Evolutionary conservation across 2,797 vertebrate genomes (phyloP), one percentile per base, ranked within the genome.

Genomic region (Antrozous pallidus): DNA sequence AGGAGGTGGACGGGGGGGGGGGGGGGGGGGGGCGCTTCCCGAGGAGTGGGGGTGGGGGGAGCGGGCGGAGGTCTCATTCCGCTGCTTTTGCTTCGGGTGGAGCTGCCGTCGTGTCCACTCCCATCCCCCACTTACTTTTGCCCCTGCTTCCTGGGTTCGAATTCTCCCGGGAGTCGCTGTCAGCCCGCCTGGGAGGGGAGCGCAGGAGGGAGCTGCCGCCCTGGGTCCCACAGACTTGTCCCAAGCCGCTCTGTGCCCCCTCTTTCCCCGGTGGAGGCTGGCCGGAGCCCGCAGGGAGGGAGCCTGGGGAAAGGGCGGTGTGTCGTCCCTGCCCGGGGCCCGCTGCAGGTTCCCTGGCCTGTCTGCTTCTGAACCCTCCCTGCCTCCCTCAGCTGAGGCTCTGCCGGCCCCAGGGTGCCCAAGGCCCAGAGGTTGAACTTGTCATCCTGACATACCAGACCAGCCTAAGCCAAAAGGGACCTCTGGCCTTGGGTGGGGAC

Each of bases 151-250:
- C 16, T 12, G 54, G 73, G 88, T 96, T 97, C 86, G 92, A 94
- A 95, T 94, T 96, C 94, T 95, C 96, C 93, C 90, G 86, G 95
- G 95, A 95, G 89, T 93, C 61, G 6, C 89, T 94, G 95, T 95
- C 95, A 91, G 91, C 36, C 65, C 16, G 40, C 10, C 85, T 47
- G 31, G 70, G 74, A 88, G 82, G 36, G 79, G 84, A 65, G 78
- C 31, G 7, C 78, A 31, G 36, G 38, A 87, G 71, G 73, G 70
- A 86, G 38, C 31, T 51, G 22, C 63, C 63, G 74, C 73, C 70
- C 69, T 22, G 38, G 78, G 54, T 70, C 58, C 33, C 54, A 20
- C 70, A 22, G 82, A 83, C 89, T 70, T 33, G 36, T 70, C 36
- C 74, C 58, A 5, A 51, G 83, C 94, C 80, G 28, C n/a, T 22